Percentiles rank a stretch among this genome's conserved stretches.
phyloP scores from a whole-genome alignment of 2,888 invertebrate genomes.

The Tenthredo scrophulariae region DNA sequence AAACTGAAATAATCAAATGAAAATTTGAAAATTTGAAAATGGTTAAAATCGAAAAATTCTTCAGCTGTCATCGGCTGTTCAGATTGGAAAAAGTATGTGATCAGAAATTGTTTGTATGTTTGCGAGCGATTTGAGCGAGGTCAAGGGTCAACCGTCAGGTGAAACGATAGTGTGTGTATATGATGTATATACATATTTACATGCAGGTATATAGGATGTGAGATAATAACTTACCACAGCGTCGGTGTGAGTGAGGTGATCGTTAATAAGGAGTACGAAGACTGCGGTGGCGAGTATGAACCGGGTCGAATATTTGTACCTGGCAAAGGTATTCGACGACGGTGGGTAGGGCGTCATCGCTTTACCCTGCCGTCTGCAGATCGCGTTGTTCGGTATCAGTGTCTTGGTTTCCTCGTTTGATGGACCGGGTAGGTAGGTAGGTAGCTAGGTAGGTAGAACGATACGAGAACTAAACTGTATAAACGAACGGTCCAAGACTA shows the following conservation, averaged over 20 bases:
- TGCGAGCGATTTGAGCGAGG: background rate
- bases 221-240: conserved; percentile 25
- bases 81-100: background rate
- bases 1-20: no score
- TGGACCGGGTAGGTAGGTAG: background rate
- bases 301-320: conserved; percentile 18
- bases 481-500: conserved; percentile 45
- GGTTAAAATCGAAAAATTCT: no score
- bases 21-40: no score
- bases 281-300: background rate
- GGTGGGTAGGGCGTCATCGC: conserved; percentile 12
- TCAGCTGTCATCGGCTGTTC: background rate
- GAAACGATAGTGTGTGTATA: background rate
- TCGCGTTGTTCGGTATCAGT: background rate
- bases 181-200: no score
- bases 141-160: conserved; percentile 23
- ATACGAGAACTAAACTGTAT: conserved; percentile 20
- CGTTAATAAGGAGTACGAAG: conserved; percentile 5
- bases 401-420: background rate
- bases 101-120: background rate
- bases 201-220: background rate
- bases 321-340: conserved; percentile 28
- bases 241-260: conserved; percentile 36
- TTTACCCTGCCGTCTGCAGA: conserved; percentile 25
- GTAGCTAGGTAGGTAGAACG: conserved; percentile 10